phyloP scores from a whole-genome alignment of 2,888 invertebrate genomes.

The Sesamia inferens region DNA sequence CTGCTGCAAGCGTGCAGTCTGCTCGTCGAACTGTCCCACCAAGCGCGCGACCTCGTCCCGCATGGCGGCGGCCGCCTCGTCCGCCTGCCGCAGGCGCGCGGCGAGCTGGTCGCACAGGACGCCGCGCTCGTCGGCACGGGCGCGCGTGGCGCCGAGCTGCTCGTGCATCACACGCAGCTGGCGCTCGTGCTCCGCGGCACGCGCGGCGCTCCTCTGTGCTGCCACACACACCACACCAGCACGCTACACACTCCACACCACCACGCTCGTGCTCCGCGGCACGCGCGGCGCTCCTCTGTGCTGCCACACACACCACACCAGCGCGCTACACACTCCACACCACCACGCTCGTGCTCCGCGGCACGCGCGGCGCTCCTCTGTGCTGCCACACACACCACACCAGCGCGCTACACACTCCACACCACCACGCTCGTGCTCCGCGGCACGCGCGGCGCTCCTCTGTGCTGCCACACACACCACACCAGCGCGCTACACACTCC shows the following conservation, averaged over 20 bases:
- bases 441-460: not conserved
- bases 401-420: too few relatives aligned
- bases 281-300: too few relatives aligned
- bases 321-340: too few relatives aligned
- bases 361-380: too few relatives aligned
- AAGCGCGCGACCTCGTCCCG: constrained; percentile 63
- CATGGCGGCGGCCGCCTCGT: not conserved
- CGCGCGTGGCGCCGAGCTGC: constrained; percentile 53
- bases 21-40: constrained; percentile 64
- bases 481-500: too few relatives aligned
- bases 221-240: too few relatives aligned
- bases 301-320: too few relatives aligned
- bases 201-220: not conserved
- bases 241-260: too few relatives aligned
- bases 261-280: too few relatives aligned
- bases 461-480: constrained; percentile 4
- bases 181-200: constrained; percentile 59
- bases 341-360: too few relatives aligned
- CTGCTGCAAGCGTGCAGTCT: constrained; percentile 34
- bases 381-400: too few relatives aligned
- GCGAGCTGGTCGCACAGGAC: not conserved
- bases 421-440: too few relatives aligned
- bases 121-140: constrained; percentile 35
- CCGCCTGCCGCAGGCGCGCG: not conserved
- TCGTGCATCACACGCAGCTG: constrained; percentile 64